Base-by-base conservation (phyloP, 1,140 invertebrate genomes). In the Plectrocnemia conspersa region DNA sequence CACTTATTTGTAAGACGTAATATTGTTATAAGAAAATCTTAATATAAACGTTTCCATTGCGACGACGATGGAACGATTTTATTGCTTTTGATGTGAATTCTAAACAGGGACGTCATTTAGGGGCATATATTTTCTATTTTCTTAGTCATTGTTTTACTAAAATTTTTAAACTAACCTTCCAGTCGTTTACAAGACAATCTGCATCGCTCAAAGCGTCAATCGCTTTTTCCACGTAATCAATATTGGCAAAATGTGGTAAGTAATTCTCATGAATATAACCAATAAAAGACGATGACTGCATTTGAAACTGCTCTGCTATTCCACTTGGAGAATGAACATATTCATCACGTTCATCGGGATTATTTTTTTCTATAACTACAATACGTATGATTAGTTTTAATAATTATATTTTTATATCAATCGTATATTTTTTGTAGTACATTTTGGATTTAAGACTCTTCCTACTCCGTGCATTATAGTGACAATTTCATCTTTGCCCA, bases 381-480 rank as follows among this genome's bases (percentile, higher is more conserved):
- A 36, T 16, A 2, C 13, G 21, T 15, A 29, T n/a, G 24, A 60
- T 58, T 62, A 56, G 68, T 69, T 21, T 4, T 23, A 52, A 50
- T 7, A 52, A 45, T 47, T 16, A 10, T 9, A 57, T 38, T 38
- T 44, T 21, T 10, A 49, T 58, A 16, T 23, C 16, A 11, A 3
- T 13, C 18, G 16, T 45, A 18, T 1, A 40, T 18, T 40, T 38
- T 38, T 7, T 10, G 15, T n/a, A 52, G 68, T 77, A 80, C 82
- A 77, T 78, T 87, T 89, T 16, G 86, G 85, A 77, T 88, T 86
- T 18, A 86, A 76, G 2, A 88, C 83, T 64, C 82, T 73, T n/a
- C 86, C 86, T 6, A 88, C 71, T 0, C 82, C 83, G 71, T 88
- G 86, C 62, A 88, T 74, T 53, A 88, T 75, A 25, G 80, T 81